Evolutionary conservation across 1,140 invertebrate species (phyloP), one percentile per base, ranked within the genome.

Genomic region (Procambarus virginalis): DNA sequence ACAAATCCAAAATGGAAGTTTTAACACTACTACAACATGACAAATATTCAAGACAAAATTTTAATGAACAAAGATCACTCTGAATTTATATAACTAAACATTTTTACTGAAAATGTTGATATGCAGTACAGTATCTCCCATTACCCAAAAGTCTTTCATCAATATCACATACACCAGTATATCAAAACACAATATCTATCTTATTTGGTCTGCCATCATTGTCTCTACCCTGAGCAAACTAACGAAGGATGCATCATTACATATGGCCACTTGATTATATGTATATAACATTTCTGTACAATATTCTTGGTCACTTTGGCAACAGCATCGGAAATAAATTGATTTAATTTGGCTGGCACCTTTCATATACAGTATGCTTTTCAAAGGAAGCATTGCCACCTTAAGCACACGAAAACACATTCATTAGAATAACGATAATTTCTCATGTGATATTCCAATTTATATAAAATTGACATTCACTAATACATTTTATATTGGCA

Each of bases 151-250:
- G 68, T 34, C 68, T 34, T 73, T 73, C 68, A 73, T 73, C n/a
- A 34, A 6, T 73, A 73, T 22, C n/a, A 73, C 68, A 73, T 73
- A 64, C 2, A 2, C 17, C 12, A 4, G 4, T 17, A 64, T 4
- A 64, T 20, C 6, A 14, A 22, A 8, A 68, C 64, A 68, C 64
- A 68, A 68, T 22, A 73, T n/a, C 8, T 34, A 22, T 73, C 4
- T 73, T 73, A 34, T 34, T 34, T 73, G n/a, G n/a, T 73, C 68
- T 73, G 68, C 68, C 68, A 73, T 73, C 68, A 73, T 20, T 45
- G 68, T 73, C 68, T 73, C 68, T 73, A 73, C 68, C n/a, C 68
- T 73, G 68, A 73, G 68, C 68, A 73, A 73, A 73, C 68, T 73
- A 73, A 73, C 68, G 22, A 34, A 73, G 22, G n/a, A 45, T 73